phyloP scores from a whole-genome alignment of 2,113 vertebrate genomes.

The Myrmecophaga tridactyla region DNA sequence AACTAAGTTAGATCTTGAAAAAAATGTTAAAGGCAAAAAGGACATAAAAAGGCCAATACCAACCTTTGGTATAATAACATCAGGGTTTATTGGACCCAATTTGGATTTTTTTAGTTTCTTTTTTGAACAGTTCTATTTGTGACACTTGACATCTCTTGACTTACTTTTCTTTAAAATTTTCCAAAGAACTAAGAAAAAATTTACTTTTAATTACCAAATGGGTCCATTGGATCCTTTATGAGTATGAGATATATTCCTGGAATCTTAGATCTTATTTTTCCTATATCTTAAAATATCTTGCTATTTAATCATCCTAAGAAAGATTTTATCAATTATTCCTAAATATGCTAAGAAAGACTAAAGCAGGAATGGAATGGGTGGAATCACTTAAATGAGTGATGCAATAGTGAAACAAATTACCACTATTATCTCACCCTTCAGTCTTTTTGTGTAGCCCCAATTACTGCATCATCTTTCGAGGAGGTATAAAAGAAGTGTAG shows the following conservation, averaged over 20 bases:
- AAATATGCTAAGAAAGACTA: not conserved
- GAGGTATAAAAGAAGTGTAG: not conserved
- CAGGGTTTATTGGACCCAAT: not conserved
- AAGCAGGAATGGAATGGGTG: not conserved
- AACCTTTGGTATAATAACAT: not conserved
- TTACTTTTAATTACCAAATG: not conserved
- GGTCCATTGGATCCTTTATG: not conserved
- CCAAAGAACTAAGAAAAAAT: not conserved
- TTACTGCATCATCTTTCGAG: not conserved
- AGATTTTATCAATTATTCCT: not conserved
- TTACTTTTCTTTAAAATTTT: not conserved
- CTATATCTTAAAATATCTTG: not conserved
- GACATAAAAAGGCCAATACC: not conserved
- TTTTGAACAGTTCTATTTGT: not conserved
- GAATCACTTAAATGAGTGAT: not conserved
- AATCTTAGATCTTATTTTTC: not conserved
- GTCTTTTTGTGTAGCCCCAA: not conserved
- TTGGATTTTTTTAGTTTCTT: not conserved
- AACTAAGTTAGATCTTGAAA: not conserved
- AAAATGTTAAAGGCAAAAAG: not conserved
- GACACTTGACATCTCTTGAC: not conserved
- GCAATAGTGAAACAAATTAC: not conserved
- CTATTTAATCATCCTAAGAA: not conserved
- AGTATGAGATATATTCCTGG: not conserved
- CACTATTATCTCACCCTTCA: not conserved